Percentiles rank a stretch among this genome's conserved stretches.
Conservation (phyloP, 2,888 invertebrate genomes). For the Phaedon cochleariae region DNA sequence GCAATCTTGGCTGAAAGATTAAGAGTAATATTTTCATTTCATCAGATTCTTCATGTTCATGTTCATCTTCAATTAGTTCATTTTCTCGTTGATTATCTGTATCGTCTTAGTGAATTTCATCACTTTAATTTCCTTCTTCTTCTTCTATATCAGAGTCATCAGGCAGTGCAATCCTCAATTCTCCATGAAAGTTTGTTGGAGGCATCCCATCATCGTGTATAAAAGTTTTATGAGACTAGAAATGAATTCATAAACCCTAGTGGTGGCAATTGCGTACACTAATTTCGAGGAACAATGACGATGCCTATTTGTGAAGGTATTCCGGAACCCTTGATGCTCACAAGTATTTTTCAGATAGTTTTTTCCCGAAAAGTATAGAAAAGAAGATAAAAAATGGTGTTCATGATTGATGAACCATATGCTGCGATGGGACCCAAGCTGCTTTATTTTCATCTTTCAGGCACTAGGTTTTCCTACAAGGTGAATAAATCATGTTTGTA, state of each 20-base stretch:
- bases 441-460: too few species aligned
- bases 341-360: too few species aligned
- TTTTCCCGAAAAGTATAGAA: too few species aligned
- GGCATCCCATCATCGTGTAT: not conserved
- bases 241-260: not conserved
- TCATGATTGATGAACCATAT: too few species aligned
- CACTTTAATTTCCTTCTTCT: not conserved
- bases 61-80: not conserved
- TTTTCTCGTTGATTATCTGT: not conserved
- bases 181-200: not conserved
- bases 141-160: constrained; percentile 2
- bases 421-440: too few species aligned
- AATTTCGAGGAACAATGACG: not conserved
- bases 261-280: constrained; percentile 1
- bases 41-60: not conserved
- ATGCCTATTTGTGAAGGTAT: not conserved
- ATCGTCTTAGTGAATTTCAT: not conserved
- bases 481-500: too few species aligned
- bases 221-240: not conserved
- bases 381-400: too few species aligned
- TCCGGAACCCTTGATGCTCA: too few species aligned
- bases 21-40: not conserved
- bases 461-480: too few species aligned
- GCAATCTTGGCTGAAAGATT: too few species aligned
- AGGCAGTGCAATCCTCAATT: not conserved